Evolutionary conservation across 1,140 invertebrate species (phyloP).

Genomic region (Hyposmocoma kahamanoa): DNA sequence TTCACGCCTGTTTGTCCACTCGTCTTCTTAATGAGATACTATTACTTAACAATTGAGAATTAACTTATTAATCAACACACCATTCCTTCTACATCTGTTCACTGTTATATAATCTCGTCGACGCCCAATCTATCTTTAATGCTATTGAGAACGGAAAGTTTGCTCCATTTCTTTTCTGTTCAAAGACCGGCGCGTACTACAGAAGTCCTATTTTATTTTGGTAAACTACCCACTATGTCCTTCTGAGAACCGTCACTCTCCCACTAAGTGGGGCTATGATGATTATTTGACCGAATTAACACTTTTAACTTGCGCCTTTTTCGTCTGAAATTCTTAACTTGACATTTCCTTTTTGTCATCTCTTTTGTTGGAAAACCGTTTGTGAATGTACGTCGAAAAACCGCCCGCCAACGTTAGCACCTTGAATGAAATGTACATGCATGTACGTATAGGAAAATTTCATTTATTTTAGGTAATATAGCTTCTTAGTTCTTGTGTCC

Average conservation of each 20-base stretch:
- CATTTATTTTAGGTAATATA: too few species aligned
- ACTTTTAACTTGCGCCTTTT: constrained; percentile 35
- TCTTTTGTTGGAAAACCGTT: too few species aligned
- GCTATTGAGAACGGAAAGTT: background rate
- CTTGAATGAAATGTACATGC: too few species aligned
- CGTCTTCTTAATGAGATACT: background rate
- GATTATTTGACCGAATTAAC: constrained; percentile 68
- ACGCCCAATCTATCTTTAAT: background rate
- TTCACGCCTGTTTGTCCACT: background rate
- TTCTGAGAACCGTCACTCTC: constrained; percentile 56
- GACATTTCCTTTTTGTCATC: too few species aligned
- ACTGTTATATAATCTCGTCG: too few species aligned
- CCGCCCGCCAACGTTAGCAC: too few species aligned
- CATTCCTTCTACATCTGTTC: too few species aligned
- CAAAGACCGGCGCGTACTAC: constrained; percentile 39
- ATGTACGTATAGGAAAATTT: too few species aligned
- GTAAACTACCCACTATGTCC: constrained; percentile 49
- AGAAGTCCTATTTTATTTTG: constrained; percentile 54
- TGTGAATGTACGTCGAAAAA: too few species aligned
- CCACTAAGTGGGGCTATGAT: constrained; percentile 62
- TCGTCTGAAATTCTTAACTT: too few species aligned
- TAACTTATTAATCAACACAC: background rate
- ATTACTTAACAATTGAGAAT: background rate
- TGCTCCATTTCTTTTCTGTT: constrained; percentile 22
- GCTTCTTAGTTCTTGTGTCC: too few species aligned